Evolutionary conservation across 30 jellyfish, hydroid and myxozoan genomes (phyloP).

Genomic region (Chironex yamaguchii): DNA sequence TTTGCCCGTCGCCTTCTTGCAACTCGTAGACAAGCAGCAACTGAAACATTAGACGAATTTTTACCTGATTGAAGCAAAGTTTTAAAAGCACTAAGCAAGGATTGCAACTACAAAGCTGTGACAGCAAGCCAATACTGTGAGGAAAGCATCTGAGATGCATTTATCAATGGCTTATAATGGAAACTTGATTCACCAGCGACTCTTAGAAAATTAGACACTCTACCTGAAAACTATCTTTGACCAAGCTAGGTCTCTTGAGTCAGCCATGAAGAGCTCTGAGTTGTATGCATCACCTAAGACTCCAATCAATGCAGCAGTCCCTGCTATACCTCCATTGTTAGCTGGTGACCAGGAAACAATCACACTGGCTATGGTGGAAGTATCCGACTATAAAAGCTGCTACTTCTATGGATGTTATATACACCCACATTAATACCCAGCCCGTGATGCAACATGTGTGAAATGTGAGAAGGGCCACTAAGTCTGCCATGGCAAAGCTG

Average conservation of each 20-base stretch:
- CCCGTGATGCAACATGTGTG: too few species aligned
- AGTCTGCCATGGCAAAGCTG: conserved; percentile 1
- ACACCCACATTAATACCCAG: too few species aligned
- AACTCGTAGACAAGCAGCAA: conserved; percentile 10
- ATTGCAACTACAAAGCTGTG: conserved; percentile 18
- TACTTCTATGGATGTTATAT: too few species aligned
- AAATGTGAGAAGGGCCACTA: too few species aligned
- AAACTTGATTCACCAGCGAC: conserved; percentile 3
- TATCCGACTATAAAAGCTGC: too few species aligned
- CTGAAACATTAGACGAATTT: conserved; percentile 7
- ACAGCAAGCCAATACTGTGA: conserved; percentile 21
- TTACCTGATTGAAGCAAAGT: too few species aligned
- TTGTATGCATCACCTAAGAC: not conserved
- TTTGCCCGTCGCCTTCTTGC: too few species aligned
- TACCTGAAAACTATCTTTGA: conserved; percentile 1
- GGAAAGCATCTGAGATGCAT: conserved; percentile 19
- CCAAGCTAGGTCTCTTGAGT: conserved; percentile 13
- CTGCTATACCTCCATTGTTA: too few species aligned
- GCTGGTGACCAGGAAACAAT: too few species aligned
- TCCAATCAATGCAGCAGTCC: too few species aligned
- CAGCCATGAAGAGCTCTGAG: conserved; percentile 20
- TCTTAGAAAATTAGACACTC: conserved; percentile 1
- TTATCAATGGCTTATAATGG: conserved; percentile 1
- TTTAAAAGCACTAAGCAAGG: conserved; percentile 10
- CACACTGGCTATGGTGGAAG: too few species aligned